These are phyloP conservation scores for Eupeodes latifasciatus DNA, from an alignment of 2,888 invertebrate species.

Conservation along the genomic window DNA sequence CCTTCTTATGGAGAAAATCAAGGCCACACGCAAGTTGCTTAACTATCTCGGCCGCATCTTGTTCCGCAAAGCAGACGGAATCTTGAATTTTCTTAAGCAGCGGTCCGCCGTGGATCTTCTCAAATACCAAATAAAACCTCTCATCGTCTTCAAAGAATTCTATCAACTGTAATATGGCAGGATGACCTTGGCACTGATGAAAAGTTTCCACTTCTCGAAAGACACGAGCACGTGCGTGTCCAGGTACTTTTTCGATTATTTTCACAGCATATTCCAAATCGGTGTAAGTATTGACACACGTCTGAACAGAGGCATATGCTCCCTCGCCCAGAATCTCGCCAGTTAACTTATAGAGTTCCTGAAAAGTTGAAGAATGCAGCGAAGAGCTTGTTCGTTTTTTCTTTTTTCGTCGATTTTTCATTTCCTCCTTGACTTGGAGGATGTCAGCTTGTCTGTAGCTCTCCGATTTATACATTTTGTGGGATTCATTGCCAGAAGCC, in stretches of 20 bases:
- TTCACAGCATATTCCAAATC: slow-evolving; percentile 98
- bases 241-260: slow-evolving; percentile 97
- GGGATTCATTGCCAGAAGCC: slow-evolving; percentile 84
- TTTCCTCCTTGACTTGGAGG: slow-evolving; percentile 93
- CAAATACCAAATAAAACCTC: slow-evolving; percentile 98
- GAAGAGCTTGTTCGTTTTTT: slow-evolving; percentile 96
- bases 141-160: slow-evolving; percentile 99
- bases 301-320: slow-evolving; percentile 97
- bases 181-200: slow-evolving; percentile 98
- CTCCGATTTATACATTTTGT: slow-evolving; percentile 83
- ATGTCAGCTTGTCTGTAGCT: slow-evolving; percentile 85
- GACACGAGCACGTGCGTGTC: slow-evolving; percentile 95
- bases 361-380: slow-evolving; percentile 94
- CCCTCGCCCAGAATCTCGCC: slow-evolving; percentile 98
- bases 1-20: slow-evolving; percentile 97
- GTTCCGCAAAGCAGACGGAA: slow-evolving; percentile 96
- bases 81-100: slow-evolving; percentile 96
- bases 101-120: slow-evolving; percentile 98
- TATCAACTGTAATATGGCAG: slow-evolving; percentile 98
- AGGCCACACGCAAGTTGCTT: slow-evolving; percentile 97
- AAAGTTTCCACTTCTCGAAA: slow-evolving; percentile 99
- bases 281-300: slow-evolving; percentile 95
- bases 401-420: slow-evolving; percentile 93
- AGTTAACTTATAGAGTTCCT: slow-evolving; percentile 97
- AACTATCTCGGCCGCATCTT: slow-evolving; percentile 97